Conservation (phyloP, 2,113 vertebrate species). For the Clupea harengus region DNA sequence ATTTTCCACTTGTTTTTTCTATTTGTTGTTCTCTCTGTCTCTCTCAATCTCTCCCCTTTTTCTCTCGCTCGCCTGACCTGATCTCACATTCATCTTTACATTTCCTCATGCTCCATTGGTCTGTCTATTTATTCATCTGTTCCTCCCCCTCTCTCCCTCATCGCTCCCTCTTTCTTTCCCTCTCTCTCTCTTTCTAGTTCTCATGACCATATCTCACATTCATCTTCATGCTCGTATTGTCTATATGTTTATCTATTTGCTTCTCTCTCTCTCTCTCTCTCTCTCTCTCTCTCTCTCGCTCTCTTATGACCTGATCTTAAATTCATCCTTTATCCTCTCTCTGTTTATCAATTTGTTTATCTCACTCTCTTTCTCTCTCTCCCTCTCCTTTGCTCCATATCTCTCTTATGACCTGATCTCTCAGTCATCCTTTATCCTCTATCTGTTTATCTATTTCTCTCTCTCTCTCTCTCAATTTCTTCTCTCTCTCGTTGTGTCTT, state of each 20-base stretch:
- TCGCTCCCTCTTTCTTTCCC: not conserved
- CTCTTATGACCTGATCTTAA: not conserved
- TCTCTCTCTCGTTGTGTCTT: not conserved
- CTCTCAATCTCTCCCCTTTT: no score
- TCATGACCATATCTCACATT: no score
- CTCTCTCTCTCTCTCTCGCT: not conserved
- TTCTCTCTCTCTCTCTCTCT: constrained; percentile 14
- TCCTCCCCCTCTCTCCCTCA: not conserved
- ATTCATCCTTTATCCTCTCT: not conserved
- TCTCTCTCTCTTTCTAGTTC: not conserved
- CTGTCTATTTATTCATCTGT: not conserved
- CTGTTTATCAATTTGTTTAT: not conserved
- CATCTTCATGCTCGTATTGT: no score
- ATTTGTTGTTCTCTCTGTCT: no score
- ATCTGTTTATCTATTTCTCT: not conserved
- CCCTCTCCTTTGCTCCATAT: no score
- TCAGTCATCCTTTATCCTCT: no score
- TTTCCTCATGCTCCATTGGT: not conserved
- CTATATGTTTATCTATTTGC: no score
- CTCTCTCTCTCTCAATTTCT: constrained; percentile 15
- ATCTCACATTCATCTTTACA: no score
- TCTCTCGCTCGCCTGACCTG: no score
- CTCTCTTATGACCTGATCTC: not conserved
- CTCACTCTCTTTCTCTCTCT: not conserved
- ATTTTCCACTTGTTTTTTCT: no score